Evolutionary conservation across 2,113 vertebrate species (phyloP).

Genomic region (Emydocephalus ijimae): DNA sequence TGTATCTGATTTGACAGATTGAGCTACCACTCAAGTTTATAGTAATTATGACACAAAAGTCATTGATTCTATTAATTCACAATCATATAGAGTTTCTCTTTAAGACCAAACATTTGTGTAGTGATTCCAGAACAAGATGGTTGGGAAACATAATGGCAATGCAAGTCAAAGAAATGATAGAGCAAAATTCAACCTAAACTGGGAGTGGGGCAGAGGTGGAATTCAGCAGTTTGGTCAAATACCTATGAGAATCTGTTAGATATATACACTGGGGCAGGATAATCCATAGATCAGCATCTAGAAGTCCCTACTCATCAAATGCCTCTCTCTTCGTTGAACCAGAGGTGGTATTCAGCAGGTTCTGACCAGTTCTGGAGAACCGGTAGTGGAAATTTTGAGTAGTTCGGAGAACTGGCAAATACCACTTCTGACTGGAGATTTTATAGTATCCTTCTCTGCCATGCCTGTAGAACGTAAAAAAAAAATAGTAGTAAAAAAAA

Average conservation of each 20-base stretch:
- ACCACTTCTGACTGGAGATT: too few relatives aligned
- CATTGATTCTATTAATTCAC: background rate
- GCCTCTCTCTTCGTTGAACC: background rate
- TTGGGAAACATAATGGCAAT: background rate
- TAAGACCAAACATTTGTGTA: background rate
- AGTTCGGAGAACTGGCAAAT: too few relatives aligned
- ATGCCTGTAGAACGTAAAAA: too few relatives aligned
- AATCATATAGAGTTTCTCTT: background rate
- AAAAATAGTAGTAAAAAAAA: too few relatives aligned
- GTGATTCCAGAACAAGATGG: background rate
- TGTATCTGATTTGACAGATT: background rate
- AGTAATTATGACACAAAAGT: background rate
- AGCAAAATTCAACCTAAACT: background rate
- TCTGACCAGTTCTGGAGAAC: too few relatives aligned
- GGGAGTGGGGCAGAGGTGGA: too few relatives aligned
- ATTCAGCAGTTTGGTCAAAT: background rate
- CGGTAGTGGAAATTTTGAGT: too few relatives aligned
- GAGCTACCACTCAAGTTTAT: background rate
- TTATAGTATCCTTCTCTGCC: too few relatives aligned
- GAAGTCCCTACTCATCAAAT: background rate
- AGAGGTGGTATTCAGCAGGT: too few relatives aligned
- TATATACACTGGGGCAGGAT: background rate
- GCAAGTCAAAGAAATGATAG: background rate
- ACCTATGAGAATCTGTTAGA: background rate
- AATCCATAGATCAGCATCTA: background rate